phyloP scores from a whole-genome alignment of 2,888 invertebrate species.

The Petrolisthes cinctipes region DNA sequence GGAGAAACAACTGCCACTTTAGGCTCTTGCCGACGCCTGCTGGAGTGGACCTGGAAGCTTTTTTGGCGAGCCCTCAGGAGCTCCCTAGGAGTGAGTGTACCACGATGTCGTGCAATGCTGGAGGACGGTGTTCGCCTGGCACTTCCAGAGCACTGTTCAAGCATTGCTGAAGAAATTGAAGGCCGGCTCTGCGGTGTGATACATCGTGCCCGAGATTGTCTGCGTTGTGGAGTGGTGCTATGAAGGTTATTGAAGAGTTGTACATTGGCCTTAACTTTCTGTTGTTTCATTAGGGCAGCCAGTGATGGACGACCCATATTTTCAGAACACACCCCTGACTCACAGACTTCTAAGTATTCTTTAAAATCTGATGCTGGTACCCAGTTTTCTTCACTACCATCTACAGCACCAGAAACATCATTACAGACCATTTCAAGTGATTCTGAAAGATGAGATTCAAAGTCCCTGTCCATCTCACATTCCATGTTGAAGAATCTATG shows the following conservation, averaged over 20 bases:
- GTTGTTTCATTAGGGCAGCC: constrained; percentile 60
- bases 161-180: neutral
- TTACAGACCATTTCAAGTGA: neutral
- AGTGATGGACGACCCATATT: constrained; percentile 57
- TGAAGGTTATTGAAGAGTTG: constrained; percentile 55
- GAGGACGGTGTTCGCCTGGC: constrained; percentile 27
- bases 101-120: constrained; percentile 21
- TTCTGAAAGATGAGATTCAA: neutral
- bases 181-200: constrained; percentile 18
- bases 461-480: neutral
- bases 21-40: constrained; percentile 6
- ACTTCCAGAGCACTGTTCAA: constrained; percentile 11
- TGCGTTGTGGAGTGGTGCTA: constrained; percentile 7
- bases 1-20: constrained; percentile 59
- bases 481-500: neutral
- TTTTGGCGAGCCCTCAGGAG: constrained; percentile 35
- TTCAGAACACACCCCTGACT: constrained; percentile 3
- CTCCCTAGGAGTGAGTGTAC: constrained; percentile 43
- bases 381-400: constrained; percentile 45
- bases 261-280: constrained; percentile 63
- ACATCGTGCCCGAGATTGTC: neutral
- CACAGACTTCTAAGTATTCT: constrained; percentile 23
- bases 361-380: constrained; percentile 50
- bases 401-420: neutral
- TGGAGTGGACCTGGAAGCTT: constrained; percentile 27